These are phyloP conservation scores for Xanthia icteritia DNA, from an alignment of 2,888 invertebrate species.

Conservation along the genomic window DNA sequence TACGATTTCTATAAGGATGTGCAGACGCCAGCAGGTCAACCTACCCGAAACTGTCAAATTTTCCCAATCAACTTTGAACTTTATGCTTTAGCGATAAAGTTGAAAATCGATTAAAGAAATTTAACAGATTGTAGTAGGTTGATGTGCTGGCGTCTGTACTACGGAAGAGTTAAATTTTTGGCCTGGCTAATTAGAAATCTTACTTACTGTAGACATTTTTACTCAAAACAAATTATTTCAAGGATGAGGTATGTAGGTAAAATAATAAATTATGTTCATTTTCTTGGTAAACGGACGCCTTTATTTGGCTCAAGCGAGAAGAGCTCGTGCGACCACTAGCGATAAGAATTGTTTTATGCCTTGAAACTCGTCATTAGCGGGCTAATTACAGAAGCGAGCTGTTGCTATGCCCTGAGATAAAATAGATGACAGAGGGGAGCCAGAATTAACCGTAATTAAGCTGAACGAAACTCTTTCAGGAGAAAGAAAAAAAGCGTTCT, in stretches of 20 bases:
- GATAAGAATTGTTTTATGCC: conserved; percentile 66
- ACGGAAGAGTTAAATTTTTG: too few relatives aligned
- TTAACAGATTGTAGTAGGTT: too few relatives aligned
- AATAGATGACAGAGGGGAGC: conserved; percentile 78
- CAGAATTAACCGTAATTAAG: conserved; percentile 84
- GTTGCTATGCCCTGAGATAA: conserved; percentile 74
- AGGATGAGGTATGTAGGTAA: neutral
- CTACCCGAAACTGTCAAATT: too few relatives aligned
- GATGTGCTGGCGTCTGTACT: too few relatives aligned
- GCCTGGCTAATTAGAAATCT: neutral
- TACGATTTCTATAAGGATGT: neutral
- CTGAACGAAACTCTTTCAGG: conserved; percentile 80
- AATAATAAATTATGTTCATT: conserved; percentile 2
- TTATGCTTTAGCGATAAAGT: too few relatives aligned
- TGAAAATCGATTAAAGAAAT: too few relatives aligned
- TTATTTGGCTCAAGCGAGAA: neutral
- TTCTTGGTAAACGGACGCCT: neutral
- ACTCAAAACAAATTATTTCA: neutral
- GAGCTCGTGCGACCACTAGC: conserved; percentile 20
- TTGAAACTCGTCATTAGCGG: conserved; percentile 73
- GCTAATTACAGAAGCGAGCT: conserved; percentile 77
- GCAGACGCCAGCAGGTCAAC: too few relatives aligned
- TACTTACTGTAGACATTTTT: neutral
- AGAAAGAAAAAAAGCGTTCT: conserved; percentile 80
- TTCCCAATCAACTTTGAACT: too few relatives aligned